Evolutionary conservation across 2,113 vertebrate genomes (phyloP), one percentile per base, ranked within the genome.

Genomic region (Gavialis gangeticus): DNA sequence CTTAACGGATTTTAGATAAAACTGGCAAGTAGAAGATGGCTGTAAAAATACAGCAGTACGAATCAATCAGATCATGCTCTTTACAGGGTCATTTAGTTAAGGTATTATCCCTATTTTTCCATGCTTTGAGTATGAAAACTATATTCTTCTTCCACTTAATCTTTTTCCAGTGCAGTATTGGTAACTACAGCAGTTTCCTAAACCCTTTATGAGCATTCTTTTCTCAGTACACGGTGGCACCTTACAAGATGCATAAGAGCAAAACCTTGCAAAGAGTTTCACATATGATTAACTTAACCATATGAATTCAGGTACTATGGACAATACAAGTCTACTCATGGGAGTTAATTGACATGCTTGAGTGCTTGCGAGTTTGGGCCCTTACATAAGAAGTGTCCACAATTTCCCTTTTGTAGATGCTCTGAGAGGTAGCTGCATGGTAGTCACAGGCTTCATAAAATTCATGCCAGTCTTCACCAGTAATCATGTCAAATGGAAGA

Each of bases 1-100:
- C 87, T 97, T 90, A 96, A 84, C 55, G 24, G 87, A 87, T 5
- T 93, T 96, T 67, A 79, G 79, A 94, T 81, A 3, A 84, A 79
- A 46, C 75, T 82, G 60, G 28, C 81, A 24, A 67, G 34, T 88
- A 55, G 67, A 94, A 96, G 27, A 85, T 37, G 62, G 30, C 25
- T 81, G 30, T 13, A 46, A 73, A 73, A 73, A 46, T 73, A 73
- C 12, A 46, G 21, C 22, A 73, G 34, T 46, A 73, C 22, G 69
- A 73, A 73, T 7, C 34, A 37, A 12, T 25, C 12, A 12, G 17
- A 37, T 71, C 34, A 73, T 46, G 34, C 46, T 73, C 19, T 73
- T 34, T 37, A 19, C 18, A 46, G 24, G 37, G 46, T 12, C n/a
- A 17, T 46, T 46, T 73, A 24, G 30, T 73, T 73, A 46, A 73